Conservation (phyloP, 1,140 invertebrate genomes). For the Nylanderia fulva region DNA sequence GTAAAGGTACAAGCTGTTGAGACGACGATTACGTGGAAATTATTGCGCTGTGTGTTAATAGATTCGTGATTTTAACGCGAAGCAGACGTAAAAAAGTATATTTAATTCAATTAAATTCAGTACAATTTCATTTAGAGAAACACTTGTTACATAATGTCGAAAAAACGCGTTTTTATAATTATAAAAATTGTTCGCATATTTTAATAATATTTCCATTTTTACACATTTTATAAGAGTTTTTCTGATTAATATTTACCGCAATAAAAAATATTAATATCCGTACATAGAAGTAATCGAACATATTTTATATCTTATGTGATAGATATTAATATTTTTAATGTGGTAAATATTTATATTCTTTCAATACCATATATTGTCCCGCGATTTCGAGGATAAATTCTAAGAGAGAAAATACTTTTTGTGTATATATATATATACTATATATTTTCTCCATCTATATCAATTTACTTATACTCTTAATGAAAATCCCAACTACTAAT, state of each 20-base stretch:
- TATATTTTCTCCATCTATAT: not conserved
- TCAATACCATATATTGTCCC: no score
- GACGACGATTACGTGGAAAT: conserved; percentile 58
- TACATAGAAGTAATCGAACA: no score
- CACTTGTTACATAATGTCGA: not conserved
- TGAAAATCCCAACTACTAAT: conserved; percentile 2
- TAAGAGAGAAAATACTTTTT: no score
- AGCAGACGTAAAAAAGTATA: not conserved
- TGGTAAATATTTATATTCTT: no score
- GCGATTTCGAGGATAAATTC: no score
- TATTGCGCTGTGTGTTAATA: conserved; percentile 41
- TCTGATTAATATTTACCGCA: no score
- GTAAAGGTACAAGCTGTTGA: conserved; percentile 47
- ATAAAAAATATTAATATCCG: no score
- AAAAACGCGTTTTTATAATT: not conserved
- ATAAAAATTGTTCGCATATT: not conserved
- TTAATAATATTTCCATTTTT: not conserved
- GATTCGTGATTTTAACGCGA: not conserved
- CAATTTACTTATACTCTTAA: no score
- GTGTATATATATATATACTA: no score
- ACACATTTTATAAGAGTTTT: no score
- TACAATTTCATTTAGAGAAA: not conserved
- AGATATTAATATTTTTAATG: no score
- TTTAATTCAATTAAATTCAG: not conserved
- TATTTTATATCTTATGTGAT: no score